Percentiles rank a stretch among this genome's conserved stretches.
phyloP scores from a whole-genome alignment of 2,797 vertebrate genomes.

The Rhinophrynus dorsalis region DNA sequence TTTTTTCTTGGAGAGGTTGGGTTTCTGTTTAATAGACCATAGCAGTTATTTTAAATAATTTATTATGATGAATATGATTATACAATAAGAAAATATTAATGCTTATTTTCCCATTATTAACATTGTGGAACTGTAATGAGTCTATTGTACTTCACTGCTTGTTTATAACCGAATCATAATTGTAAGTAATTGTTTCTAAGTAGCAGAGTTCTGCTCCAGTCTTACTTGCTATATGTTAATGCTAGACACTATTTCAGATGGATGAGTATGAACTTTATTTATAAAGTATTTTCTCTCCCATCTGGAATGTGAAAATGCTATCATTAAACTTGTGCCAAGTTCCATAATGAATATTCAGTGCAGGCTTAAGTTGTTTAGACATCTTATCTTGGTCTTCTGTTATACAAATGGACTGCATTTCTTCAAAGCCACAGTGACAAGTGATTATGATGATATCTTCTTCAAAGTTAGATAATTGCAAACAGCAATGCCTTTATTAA shows the following conservation, averaged over 20 bases:
- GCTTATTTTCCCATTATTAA: too few relatives aligned
- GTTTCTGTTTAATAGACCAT: too few relatives aligned
- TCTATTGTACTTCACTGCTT: conserved; percentile 15
- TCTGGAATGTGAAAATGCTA: conserved; percentile 20
- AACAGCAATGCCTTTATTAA: conserved; percentile 16
- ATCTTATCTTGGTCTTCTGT: conserved; percentile 7
- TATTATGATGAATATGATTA: too few relatives aligned
- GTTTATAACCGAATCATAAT: conserved; percentile 6
- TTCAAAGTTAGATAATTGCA: conserved; percentile 11
- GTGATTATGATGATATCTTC: conserved; percentile 7
- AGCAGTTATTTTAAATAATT: too few relatives aligned
- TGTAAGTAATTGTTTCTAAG: conserved; percentile 18
- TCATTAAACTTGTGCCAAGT: conserved; percentile 16
- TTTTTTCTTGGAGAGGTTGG: too few relatives aligned
- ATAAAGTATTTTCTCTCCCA: conserved; percentile 31
- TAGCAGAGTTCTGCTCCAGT: not conserved
- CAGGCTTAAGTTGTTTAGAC: conserved; percentile 6
- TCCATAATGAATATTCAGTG: conserved; percentile 9
- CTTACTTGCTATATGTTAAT: not conserved
- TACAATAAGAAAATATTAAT: too few relatives aligned
- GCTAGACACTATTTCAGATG: conserved; percentile 5
- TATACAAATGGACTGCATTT: conserved; percentile 5
- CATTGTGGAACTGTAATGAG: too few relatives aligned
- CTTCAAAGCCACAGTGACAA: conserved; percentile 18
- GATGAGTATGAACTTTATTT: conserved; percentile 29